phyloP scores from a whole-genome alignment of 1,140 invertebrate genomes.

The Halyomorpha halys region DNA sequence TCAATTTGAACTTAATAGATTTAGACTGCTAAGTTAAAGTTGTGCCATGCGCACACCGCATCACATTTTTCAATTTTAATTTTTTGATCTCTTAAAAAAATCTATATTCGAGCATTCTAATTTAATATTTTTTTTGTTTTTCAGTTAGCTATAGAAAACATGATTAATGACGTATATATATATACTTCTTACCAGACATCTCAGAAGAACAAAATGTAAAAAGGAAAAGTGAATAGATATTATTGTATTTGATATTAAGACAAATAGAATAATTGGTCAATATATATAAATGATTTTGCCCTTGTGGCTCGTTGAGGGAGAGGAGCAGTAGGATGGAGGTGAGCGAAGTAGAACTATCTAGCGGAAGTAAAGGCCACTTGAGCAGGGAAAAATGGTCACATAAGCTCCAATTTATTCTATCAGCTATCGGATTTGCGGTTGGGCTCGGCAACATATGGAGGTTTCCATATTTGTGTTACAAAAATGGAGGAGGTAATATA shows the following conservation, averaged over 20 bases:
- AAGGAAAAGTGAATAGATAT: no score
- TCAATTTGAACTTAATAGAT: no score
- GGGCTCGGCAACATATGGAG: slow-evolving; percentile 47
- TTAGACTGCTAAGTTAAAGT: no score
- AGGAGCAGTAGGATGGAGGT: slow-evolving; percentile 9
- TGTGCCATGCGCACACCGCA: no score
- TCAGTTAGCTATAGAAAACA: no score
- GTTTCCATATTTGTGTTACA: slow-evolving; percentile 46
- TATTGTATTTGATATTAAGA: neutral
- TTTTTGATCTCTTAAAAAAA: no score
- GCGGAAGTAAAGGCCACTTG: neutral
- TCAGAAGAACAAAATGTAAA: no score
- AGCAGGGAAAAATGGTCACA: slow-evolving; percentile 30
- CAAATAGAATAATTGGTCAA: slow-evolving; percentile 11
- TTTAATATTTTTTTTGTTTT: no score
- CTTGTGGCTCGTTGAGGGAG: slow-evolving; percentile 1
- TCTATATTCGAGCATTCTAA: no score
- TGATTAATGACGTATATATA: no score
- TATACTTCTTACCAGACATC: no score
- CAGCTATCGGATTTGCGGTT: slow-evolving; percentile 36
- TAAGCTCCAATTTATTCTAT: slow-evolving; percentile 35
- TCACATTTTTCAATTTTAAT: no score
- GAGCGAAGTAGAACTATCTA: neutral
- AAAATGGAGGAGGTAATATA: slow-evolving; percentile 43
- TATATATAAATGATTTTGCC: slow-evolving; percentile 25